Evolutionary conservation across 1,140 invertebrate genomes (phyloP).

Genomic region (Parasteatoda tepidariorum): DNA sequence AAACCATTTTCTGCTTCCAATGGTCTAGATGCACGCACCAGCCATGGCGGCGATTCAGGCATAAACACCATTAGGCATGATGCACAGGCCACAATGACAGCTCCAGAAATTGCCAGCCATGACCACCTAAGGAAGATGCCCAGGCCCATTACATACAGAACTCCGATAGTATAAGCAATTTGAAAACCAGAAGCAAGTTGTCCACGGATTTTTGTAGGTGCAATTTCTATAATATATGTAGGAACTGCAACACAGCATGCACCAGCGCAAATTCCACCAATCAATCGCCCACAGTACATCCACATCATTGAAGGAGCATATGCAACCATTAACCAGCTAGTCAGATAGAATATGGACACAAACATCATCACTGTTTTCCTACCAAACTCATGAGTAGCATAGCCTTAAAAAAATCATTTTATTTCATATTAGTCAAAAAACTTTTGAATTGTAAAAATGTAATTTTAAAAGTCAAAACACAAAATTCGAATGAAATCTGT

Average conservation of each 20-base stretch:
- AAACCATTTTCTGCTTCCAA: conserved; percentile 74
- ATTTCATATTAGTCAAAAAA: too few relatives aligned
- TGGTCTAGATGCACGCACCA: conserved; percentile 79
- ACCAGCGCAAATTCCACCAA: conserved; percentile 76
- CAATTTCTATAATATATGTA: conserved; percentile 91
- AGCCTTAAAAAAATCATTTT: conserved; percentile 65
- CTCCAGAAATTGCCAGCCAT: conserved; percentile 76
- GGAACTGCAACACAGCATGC: conserved; percentile 74
- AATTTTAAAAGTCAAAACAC: too few relatives aligned
- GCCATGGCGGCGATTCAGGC: conserved; percentile 85
- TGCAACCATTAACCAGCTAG: conserved; percentile 83
- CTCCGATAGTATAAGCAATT: conserved; percentile 80
- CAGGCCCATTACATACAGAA: conserved; percentile 80
- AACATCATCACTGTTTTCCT: conserved; percentile 80
- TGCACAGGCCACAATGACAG: conserved; percentile 75
- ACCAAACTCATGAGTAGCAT: conserved; percentile 81
- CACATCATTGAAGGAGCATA: conserved; percentile 72
- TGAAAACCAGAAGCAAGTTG: conserved; percentile 84
- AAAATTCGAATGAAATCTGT: too few relatives aligned
- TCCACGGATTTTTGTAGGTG: conserved; percentile 83
- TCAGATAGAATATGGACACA: conserved; percentile 77
- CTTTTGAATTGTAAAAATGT: too few relatives aligned
- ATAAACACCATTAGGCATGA: conserved; percentile 72
- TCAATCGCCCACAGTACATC: conserved; percentile 75
- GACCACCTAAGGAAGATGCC: conserved; percentile 80